A percentile compares a stretch with the other conserved stretches of the same genome.
Conservation (phyloP, 1,140 invertebrate species). For the Micrasema longulum region DNA sequence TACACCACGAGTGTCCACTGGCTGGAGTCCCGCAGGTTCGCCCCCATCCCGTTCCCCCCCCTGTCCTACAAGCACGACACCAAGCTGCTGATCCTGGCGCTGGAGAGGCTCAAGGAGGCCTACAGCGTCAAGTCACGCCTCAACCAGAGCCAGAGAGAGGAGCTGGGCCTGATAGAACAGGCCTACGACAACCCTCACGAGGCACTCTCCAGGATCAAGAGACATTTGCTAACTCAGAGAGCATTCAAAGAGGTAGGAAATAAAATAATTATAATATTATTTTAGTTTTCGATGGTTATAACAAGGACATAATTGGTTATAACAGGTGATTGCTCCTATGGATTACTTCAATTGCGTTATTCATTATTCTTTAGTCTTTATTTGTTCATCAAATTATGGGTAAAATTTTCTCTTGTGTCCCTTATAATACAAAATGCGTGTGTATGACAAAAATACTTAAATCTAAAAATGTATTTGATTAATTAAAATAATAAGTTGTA, state of each 20-base stretch:
- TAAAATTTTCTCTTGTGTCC: no score
- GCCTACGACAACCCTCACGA: conserved; percentile 99
- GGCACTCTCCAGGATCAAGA: conserved; percentile 97
- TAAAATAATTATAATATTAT: no score
- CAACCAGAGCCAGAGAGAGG: conserved; percentile 99
- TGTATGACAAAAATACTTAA: no score
- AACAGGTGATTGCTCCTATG: no score
- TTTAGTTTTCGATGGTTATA: no score
- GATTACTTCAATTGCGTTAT: no score
- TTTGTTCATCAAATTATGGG: no score
- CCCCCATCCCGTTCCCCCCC: conserved; percentile 98
- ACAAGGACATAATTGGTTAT: no score
- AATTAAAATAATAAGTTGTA: no score
- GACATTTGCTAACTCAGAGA: conserved; percentile 97
- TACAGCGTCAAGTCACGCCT: conserved; percentile 98
- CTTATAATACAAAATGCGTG: no score
- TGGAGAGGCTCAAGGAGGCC: conserved; percentile 98
- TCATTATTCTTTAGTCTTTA: no score
- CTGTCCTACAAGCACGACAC: conserved; percentile 99
- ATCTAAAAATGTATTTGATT: no score
- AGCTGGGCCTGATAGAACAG: conserved; percentile 98
- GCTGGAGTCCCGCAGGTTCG: conserved; percentile 97
- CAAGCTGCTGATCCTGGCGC: conserved; percentile 95
- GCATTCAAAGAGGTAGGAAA: conserved; percentile 93
- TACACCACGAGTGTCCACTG: conserved; percentile 99